Evolutionary conservation across 2,113 vertebrate genomes (phyloP).

Genomic region (Panthera leo): DNA sequence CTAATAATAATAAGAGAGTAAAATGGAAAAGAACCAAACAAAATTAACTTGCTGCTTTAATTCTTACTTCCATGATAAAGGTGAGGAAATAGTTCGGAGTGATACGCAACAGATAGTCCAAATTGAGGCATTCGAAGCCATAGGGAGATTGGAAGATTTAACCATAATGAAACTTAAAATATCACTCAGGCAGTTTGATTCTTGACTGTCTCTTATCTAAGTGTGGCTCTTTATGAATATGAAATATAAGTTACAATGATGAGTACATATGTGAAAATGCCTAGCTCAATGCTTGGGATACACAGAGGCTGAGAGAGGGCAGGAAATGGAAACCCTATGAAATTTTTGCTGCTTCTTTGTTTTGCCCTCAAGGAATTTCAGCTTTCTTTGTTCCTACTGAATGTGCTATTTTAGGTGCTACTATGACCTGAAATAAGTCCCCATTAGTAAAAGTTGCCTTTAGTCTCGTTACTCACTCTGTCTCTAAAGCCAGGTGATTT

Average conservation of each 20-base stretch:
- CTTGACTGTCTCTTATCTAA: background rate
- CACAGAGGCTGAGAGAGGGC: background rate
- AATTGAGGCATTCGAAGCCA: background rate
- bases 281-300: background rate
- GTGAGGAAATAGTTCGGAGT: background rate
- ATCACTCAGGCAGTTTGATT: background rate
- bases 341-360: background rate
- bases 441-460: background rate
- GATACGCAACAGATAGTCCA: background rate
- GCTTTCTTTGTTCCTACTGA: background rate
- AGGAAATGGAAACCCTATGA: background rate
- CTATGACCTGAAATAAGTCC: background rate
- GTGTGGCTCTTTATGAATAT: background rate
- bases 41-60: background rate
- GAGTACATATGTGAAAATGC: background rate
- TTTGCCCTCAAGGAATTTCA: background rate
- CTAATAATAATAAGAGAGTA: background rate
- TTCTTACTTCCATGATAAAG: conserved; percentile 34
- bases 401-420: background rate
- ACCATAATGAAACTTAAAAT: background rate
- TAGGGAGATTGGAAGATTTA: background rate
- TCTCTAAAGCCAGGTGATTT: background rate
- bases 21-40: conserved; percentile 37
- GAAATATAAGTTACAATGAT: background rate
- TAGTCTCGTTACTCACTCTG: background rate